These are phyloP conservation scores for Vanacampus margaritifer DNA, from an alignment of 2,113 vertebrate genomes.

Conservation along the genomic window DNA sequence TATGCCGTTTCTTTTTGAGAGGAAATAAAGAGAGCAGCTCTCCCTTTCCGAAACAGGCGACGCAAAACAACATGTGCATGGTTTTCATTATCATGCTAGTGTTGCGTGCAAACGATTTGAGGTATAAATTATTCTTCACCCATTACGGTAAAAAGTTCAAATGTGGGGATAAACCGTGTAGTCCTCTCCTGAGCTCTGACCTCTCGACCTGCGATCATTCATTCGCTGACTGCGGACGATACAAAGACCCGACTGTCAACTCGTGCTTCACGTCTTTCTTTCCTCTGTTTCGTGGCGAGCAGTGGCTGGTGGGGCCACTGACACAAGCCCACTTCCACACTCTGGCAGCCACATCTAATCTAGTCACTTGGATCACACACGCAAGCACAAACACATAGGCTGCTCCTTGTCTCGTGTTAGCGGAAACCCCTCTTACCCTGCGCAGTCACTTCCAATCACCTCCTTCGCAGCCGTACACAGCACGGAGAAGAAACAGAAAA, in stretches of 20 bases:
- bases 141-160: constrained; percentile 17
- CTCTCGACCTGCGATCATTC: constrained; percentile 26
- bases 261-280: constrained; percentile 9
- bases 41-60: constrained; percentile 11
- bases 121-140: constrained; percentile 5
- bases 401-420: constrained; percentile 32
- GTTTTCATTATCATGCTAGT: constrained; percentile 20
- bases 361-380: constrained; percentile 33
- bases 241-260: constrained; percentile 34
- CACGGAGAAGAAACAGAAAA: constrained; percentile 1
- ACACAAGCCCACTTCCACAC: constrained; percentile 15
- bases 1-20: constrained; percentile 23
- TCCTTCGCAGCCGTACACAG: constrained; percentile 6
- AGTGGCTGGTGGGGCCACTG: constrained; percentile 16
- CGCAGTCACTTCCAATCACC: constrained; percentile 42
- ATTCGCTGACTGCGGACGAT: constrained; percentile 25
- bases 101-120: background rate
- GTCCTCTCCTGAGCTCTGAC: constrained; percentile 31
- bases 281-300: constrained; percentile 16
- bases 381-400: constrained; percentile 25
- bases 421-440: constrained; percentile 36
- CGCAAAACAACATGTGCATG: constrained; percentile 8
- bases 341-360: constrained; percentile 37
- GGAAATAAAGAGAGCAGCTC: constrained; percentile 23
- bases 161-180: constrained; percentile 18